phyloP scores from a whole-genome alignment of 2,888 invertebrate genomes.

The Tinea trinotella region DNA sequence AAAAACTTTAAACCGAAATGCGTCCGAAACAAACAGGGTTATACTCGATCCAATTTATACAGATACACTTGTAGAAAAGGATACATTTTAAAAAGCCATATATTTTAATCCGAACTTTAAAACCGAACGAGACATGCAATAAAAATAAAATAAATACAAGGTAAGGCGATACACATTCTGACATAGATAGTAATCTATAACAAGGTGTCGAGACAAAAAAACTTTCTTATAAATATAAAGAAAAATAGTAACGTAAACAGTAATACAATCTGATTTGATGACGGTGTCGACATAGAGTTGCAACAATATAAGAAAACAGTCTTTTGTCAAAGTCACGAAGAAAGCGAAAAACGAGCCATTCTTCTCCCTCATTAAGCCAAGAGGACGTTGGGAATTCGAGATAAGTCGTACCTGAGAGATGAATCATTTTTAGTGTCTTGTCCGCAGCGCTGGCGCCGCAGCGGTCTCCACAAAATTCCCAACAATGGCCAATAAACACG shows the following conservation, averaged over 20 bases:
- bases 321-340: conserved; percentile 22
- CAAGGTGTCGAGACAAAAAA: neutral
- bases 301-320: conserved; percentile 13
- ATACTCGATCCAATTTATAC: conserved; percentile 10
- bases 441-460: conserved; percentile 38
- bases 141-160: neutral
- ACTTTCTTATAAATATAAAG: neutral
- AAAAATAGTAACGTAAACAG: neutral
- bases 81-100: conserved; percentile 11
- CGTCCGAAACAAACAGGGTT: conserved; percentile 5
- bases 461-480: conserved; percentile 34
- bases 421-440: conserved; percentile 58
- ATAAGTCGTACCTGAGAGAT: conserved; percentile 37
- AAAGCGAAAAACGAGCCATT: conserved; percentile 32
- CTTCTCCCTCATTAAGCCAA: conserved; percentile 49
- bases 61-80: conserved; percentile 4
- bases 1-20: conserved; percentile 14
- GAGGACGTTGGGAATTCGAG: conserved; percentile 46
- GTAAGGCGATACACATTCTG: conserved; percentile 3
- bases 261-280: neutral
- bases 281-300: neutral
- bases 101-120: neutral
- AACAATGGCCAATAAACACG: conserved; percentile 67
- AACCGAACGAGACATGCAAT: neutral
- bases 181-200: neutral